Evolutionary conservation across 2,113 vertebrate species (phyloP).

Genomic region (Sprattus sprattus): DNA sequence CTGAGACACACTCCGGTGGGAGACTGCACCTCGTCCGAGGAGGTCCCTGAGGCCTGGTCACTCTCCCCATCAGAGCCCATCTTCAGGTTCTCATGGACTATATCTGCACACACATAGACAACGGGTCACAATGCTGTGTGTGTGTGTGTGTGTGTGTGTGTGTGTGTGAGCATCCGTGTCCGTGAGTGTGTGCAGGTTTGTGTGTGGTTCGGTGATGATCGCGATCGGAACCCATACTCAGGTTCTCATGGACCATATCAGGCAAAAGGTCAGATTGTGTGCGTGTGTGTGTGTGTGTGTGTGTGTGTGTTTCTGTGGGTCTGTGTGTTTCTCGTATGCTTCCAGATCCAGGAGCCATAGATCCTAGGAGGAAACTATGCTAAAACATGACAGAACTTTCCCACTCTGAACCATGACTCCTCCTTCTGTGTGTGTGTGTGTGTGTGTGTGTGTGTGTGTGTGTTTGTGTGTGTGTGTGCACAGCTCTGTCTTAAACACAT

Average conservation of each 20-base stretch:
- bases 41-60: constrained; percentile 97
- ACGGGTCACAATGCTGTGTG: background rate
- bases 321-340: no score
- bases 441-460: background rate
- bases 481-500: background rate
- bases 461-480: background rate
- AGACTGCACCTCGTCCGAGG: constrained; percentile 97
- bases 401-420: no score
- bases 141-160: background rate
- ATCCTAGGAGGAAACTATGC: no score
- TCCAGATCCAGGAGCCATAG: no score
- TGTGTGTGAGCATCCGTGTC: no score
- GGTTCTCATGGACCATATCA: constrained; percentile 98
- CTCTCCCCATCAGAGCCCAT: constrained; percentile 99
- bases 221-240: no score
- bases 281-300: no score
- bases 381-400: no score
- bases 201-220: no score
- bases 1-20: constrained; percentile 96
- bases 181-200: no score
- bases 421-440: background rate
- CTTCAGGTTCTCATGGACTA: constrained; percentile 98
- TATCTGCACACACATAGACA: constrained; percentile 73
- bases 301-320: no score
- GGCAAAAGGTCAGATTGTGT: background rate